Percentiles rank a stretch among this genome's conserved stretches.
These are phyloP conservation scores for Cremastinae sp. DNA, from an alignment of 2,888 invertebrate species.

Conservation along the genomic window DNA sequence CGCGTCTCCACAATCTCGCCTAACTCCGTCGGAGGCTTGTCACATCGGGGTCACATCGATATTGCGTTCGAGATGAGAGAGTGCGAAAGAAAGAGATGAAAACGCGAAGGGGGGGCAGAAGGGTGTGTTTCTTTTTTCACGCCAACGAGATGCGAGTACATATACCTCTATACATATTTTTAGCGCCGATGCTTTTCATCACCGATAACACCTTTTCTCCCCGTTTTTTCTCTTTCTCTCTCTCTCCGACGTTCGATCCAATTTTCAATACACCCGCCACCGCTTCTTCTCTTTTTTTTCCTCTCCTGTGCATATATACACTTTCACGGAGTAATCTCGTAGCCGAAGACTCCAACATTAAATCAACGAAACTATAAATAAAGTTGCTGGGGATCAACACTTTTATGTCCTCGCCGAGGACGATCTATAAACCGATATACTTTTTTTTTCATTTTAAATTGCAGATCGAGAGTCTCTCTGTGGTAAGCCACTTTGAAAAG, in stretches of 20 bases:
- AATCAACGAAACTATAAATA: conserved; percentile 47
- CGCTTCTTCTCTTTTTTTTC: background rate
- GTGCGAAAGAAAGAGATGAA: conserved; percentile 19
- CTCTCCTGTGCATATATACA: background rate
- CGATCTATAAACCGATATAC: conserved; percentile 9
- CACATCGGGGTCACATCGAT: conserved; percentile 75
- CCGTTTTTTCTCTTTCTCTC: conserved; percentile 39
- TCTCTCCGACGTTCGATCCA: conserved; percentile 37
- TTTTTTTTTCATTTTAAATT: too few species aligned
- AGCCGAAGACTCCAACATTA: conserved; percentile 41
- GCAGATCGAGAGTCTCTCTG: too few species aligned
- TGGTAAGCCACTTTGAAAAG: too few species aligned
- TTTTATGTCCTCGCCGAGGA: conserved; percentile 31
- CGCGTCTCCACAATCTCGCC: conserved; percentile 29
- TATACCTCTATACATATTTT: conserved; percentile 54
- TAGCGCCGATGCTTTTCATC: conserved; percentile 57
- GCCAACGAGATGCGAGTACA: conserved; percentile 67
- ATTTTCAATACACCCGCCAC: conserved; percentile 26
- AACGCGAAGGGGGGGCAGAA: conserved; percentile 59
- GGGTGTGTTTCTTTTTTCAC: conserved; percentile 62
- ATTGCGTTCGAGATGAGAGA: conserved; percentile 63
- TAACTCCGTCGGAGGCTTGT: conserved; percentile 41
- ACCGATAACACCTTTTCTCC: conserved; percentile 49
- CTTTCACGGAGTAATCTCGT: conserved; percentile 29
- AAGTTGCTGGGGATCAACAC: conserved; percentile 39